phyloP scores from a whole-genome alignment of 2,113 vertebrate genomes.

The Mustela nigripes region DNA sequence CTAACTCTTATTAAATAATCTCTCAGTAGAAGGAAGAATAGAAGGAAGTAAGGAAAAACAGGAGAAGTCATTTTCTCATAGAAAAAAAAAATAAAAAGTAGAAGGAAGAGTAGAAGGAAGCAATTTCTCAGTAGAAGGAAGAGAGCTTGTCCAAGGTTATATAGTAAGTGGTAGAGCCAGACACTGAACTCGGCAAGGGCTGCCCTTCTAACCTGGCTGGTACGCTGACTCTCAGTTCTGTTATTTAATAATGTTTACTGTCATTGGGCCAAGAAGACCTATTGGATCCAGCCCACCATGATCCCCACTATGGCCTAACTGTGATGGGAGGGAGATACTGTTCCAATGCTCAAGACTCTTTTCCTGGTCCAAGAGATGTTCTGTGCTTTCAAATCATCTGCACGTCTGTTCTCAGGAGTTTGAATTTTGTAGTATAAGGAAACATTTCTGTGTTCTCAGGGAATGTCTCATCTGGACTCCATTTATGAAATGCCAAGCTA shows the following conservation, averaged over 20 bases:
- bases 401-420: not conserved
- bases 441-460: conserved; percentile 39
- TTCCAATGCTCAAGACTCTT: not conserved
- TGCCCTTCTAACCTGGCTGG: not conserved
- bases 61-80: no score
- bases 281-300: not conserved
- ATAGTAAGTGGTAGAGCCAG: not conserved
- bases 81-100: no score
- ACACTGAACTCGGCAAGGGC: conserved; percentile 11
- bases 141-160: not conserved
- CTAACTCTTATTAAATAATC: not conserved
- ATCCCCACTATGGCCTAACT: not conserved
- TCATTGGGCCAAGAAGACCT: conserved; percentile 29
- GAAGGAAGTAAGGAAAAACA: not conserved
- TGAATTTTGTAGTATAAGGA: conserved; percentile 60
- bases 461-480: not conserved
- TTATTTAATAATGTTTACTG: conserved; percentile 47
- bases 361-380: conserved; percentile 1
- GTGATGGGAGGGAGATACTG: not conserved
- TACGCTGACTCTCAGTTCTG: not conserved
- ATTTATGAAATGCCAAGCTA: conserved; percentile 55
- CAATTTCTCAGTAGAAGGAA: conserved; percentile 17
- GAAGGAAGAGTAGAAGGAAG: no score
- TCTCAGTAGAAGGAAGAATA: conserved; percentile 19
- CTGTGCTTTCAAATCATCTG: not conserved